Percentiles rank a stretch among this genome's conserved stretches.
Evolutionary conservation across 2,797 vertebrate species (phyloP).

Genomic region (Lutjanus argentimaculatus): DNA sequence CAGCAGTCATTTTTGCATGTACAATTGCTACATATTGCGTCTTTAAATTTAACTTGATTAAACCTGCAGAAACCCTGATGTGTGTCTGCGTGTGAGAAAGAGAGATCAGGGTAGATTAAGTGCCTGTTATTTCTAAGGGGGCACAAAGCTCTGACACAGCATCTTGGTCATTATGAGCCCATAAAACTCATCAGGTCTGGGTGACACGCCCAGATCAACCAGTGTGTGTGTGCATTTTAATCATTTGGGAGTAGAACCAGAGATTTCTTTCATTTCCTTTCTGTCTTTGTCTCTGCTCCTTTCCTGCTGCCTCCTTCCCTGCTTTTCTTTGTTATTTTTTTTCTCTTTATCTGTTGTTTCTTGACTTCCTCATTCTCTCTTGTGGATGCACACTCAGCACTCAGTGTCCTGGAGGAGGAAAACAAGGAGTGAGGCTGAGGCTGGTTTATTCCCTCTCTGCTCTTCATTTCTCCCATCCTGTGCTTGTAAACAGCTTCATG

Average conservation of each 20-base stretch:
- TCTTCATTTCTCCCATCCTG: neutral
- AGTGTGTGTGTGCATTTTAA: neutral
- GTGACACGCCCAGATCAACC: neutral
- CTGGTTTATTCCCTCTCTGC: neutral
- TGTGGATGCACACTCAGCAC: slow-evolving; percentile 45
- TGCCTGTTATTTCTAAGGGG: slow-evolving; percentile 9
- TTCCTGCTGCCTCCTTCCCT: neutral
- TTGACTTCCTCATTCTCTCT: slow-evolving; percentile 44
- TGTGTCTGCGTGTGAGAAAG: neutral
- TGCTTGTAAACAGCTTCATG: slow-evolving; percentile 40
- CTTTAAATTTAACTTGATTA: neutral
- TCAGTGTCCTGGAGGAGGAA: slow-evolving; percentile 18
- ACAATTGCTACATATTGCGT: too few species aligned
- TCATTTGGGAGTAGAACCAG: neutral
- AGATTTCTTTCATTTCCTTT: neutral
- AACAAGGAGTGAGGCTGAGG: slow-evolving; percentile 22
- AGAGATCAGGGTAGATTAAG: neutral
- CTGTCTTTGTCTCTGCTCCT: neutral
- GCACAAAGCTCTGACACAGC: neutral
- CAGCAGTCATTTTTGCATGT: too few species aligned
- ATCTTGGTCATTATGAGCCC: neutral
- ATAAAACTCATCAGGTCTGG: neutral
- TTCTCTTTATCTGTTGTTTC: slow-evolving; percentile 17
- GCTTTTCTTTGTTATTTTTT: neutral
- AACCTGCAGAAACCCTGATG: neutral